Percentiles rank a stretch among this genome's conserved stretches.
Evolutionary conservation across 2,113 vertebrate species (phyloP).

Genomic region (Nannobrachium achirus): DNA sequence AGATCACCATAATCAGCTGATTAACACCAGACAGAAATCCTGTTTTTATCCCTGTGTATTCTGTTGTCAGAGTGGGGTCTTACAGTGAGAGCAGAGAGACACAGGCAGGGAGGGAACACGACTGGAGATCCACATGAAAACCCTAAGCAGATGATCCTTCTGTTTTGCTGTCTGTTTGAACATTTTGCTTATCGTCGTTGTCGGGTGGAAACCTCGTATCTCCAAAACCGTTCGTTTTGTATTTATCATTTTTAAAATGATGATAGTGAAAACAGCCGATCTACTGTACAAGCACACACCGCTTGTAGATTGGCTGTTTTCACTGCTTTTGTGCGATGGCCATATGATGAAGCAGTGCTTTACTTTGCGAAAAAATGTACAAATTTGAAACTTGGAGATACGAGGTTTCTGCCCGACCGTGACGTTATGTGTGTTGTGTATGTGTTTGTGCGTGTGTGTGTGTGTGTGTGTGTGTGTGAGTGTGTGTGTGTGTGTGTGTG

Average conservation of each 20-base stretch:
- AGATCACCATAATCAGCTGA: slow-evolving; percentile 72
- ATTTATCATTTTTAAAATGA: too few relatives aligned
- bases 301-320: too few relatives aligned
- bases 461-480: slow-evolving; percentile 34
- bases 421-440: slow-evolving; percentile 18
- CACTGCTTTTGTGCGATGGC: too few relatives aligned
- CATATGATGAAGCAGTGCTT: too few relatives aligned
- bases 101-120: slow-evolving; percentile 1
- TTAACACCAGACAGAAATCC: slow-evolving; percentile 55
- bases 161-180: slow-evolving; percentile 37
- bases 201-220: too few relatives aligned
- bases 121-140: slow-evolving; percentile 62
- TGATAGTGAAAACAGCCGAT: too few relatives aligned
- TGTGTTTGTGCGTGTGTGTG: slow-evolving; percentile 2
- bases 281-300: too few relatives aligned
- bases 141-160: slow-evolving; percentile 43
- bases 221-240: too few relatives aligned
- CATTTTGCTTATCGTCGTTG: slow-evolving; percentile 5
- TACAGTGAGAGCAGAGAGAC: neutral
- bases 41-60: slow-evolving; percentile 49
- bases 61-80: slow-evolving; percentile 15
- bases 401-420: too few relatives aligned
- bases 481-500: slow-evolving; percentile 19
- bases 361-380: too few relatives aligned
- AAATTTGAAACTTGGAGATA: too few relatives aligned